Conservation (phyloP, 2,113 vertebrate genomes). For the Sturnira hondurensis region DNA sequence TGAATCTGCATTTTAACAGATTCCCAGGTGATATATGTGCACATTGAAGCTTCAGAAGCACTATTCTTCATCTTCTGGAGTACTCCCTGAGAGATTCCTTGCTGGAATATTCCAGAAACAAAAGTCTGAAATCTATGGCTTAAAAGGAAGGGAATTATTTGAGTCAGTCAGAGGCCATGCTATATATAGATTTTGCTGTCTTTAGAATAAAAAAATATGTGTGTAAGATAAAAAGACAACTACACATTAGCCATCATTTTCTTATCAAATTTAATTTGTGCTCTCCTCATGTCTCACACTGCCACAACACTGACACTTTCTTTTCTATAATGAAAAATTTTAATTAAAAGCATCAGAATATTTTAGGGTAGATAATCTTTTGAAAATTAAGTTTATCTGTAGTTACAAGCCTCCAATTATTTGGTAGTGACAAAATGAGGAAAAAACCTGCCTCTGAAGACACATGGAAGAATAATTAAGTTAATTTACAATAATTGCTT, state of each 20-base stretch:
- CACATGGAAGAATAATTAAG: conserved; percentile 53
- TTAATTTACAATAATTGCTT: conserved; percentile 65
- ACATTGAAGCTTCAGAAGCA: not conserved
- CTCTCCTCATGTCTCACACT: not conserved
- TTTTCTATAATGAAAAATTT: conserved; percentile 13
- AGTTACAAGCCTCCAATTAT: conserved; percentile 61
- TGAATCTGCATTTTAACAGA: conserved; percentile 37
- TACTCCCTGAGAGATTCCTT: not conserved
- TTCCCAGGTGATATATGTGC: not conserved
- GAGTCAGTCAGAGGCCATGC: not conserved
- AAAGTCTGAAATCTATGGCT: conserved; percentile 25
- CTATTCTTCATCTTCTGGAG: not conserved
- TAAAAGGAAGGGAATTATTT: conserved; percentile 11
- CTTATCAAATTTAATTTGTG: not conserved
- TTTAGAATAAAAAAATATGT: not conserved
- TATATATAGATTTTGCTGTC: not conserved
- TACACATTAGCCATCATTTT: not conserved
- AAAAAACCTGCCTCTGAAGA: conserved; percentile 29
- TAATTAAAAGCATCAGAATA: conserved; percentile 49
- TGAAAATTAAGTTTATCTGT: conserved; percentile 65
- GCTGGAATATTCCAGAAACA: not conserved
- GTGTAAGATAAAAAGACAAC: not conserved
- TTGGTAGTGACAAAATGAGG: conserved; percentile 1
- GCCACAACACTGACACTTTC: not conserved
- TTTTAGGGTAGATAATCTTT: conserved; percentile 51